Evolutionary conservation across 1,140 invertebrate species (phyloP).

Genomic region (Subanguina moxae): DNA sequence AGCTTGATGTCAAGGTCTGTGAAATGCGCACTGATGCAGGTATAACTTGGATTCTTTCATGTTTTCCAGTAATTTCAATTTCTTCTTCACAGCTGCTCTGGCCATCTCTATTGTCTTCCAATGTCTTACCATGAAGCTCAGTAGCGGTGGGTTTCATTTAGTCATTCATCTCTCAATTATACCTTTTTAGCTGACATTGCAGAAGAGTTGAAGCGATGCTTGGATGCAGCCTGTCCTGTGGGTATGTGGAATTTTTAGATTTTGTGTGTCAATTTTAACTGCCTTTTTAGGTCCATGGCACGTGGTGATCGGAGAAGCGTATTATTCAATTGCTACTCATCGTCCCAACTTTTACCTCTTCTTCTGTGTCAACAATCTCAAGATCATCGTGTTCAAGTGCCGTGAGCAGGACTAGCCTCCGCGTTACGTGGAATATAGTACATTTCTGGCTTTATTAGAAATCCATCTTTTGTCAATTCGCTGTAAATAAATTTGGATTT

Average conservation of each 20-base stretch:
- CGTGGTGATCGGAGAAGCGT: neutral
- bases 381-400: conserved; percentile 3
- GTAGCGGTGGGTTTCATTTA: neutral
- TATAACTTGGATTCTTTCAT: neutral
- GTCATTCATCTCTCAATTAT: neutral
- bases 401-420: neutral
- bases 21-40: conserved; percentile 1
- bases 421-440: no score
- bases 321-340: neutral
- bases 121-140: neutral
- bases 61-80: neutral
- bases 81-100: neutral
- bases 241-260: neutral
- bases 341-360: neutral
- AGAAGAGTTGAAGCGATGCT: neutral
- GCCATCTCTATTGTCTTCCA: neutral
- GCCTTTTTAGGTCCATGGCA: neutral
- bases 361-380: conserved; percentile 5
- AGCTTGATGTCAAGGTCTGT: conserved; percentile 3
- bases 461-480: no score
- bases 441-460: no score
- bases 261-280: no score
- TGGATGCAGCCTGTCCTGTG: conserved; percentile 2
- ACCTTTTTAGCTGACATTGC: conserved; percentile 1
- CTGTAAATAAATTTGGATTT: no score